Evolutionary conservation across 1,140 invertebrate genomes (phyloP).

Genomic region (Micrasema minimum): DNA sequence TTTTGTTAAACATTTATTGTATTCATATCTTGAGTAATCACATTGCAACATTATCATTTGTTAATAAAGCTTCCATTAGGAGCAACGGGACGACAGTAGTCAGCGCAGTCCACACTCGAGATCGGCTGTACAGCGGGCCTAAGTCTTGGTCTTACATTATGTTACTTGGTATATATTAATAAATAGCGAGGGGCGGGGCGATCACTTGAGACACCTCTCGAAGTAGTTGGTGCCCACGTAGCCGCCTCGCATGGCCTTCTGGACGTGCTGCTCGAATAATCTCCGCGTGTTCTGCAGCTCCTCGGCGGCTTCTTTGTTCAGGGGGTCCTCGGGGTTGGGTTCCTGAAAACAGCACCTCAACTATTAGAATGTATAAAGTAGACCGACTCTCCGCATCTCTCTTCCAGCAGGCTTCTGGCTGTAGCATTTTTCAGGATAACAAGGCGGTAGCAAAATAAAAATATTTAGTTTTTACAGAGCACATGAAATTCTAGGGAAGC

Average conservation of each 20-base stretch:
- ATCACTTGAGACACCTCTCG: constrained; percentile 95
- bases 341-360: constrained; percentile 76
- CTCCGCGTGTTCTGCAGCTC: constrained; percentile 94
- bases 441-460: no score
- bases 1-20: constrained; percentile 28
- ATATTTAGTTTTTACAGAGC: no score
- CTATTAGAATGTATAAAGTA: no score
- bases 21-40: constrained; percentile 22
- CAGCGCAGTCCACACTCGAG: not conserved
- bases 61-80: constrained; percentile 22
- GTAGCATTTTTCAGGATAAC: no score
- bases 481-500: no score
- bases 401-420: no score
- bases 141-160: constrained; percentile 12
- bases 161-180: constrained; percentile 25
- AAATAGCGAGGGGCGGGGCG: constrained; percentile 21
- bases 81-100: not conserved
- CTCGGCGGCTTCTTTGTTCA: constrained; percentile 99
- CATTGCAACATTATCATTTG: constrained; percentile 15
- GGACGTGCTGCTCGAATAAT: constrained; percentile 95
- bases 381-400: no score
- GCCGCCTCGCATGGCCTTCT: constrained; percentile 95
- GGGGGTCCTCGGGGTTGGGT: constrained; percentile 97
- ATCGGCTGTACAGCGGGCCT: constrained; percentile 4
- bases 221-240: constrained; percentile 94